A percentile compares a stretch with the other conserved stretches of the same genome.
phyloP scores from a whole-genome alignment of 2,888 invertebrate genomes.

The Notocelia uddmanniana region DNA sequence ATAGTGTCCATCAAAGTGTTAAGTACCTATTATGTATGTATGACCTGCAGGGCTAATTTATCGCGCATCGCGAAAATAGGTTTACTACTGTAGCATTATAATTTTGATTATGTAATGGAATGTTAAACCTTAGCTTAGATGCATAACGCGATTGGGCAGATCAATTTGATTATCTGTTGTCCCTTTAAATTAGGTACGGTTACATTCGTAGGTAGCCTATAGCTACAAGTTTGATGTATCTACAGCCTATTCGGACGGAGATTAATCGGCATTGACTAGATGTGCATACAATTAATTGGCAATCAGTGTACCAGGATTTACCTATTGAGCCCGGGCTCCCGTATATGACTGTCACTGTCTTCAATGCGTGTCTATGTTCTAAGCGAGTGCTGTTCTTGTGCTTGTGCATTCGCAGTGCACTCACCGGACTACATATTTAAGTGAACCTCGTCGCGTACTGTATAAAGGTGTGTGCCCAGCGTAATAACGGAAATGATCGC shows the following conservation, averaged over 20 bases:
- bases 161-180: slow-evolving; percentile 4
- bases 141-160: neutral
- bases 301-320: neutral
- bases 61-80: no score
- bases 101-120: no score
- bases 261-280: slow-evolving; percentile 15
- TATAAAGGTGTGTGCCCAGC: no score
- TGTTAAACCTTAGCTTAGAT: neutral
- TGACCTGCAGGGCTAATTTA: no score
- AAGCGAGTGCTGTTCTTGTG: slow-evolving; percentile 1
- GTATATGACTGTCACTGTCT: neutral
- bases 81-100: no score
- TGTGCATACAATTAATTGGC: slow-evolving; percentile 20
- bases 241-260: neutral
- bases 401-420: no score
- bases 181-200: neutral
- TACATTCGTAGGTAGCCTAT: no score
- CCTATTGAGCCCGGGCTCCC: neutral
- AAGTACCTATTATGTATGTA: no score
- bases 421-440: neutral
- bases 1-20: no score
- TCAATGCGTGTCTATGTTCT: neutral
- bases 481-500: neutral
- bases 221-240: no score
- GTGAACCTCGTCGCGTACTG: neutral